phyloP scores from a whole-genome alignment of 2,797 vertebrate species.

The Crypturellus tataupa region DNA sequence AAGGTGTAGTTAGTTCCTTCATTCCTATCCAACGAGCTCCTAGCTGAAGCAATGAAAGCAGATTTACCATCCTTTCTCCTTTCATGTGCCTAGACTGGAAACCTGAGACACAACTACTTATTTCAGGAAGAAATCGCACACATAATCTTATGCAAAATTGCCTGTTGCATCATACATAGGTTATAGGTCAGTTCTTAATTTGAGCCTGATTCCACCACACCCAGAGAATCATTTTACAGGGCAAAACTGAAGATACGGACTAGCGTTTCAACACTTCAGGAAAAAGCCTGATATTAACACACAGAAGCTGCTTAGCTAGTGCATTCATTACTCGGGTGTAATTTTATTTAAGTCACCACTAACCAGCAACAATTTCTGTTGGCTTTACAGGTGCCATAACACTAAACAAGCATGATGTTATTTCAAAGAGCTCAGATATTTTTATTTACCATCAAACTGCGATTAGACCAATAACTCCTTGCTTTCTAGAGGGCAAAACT shows the following conservation, averaged over 20 bases:
- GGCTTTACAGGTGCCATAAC: constrained; percentile 21
- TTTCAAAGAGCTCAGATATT: neutral
- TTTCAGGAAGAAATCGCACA: too few relatives aligned
- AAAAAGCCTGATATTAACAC: constrained; percentile 9
- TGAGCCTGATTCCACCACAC: neutral
- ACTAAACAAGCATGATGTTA: neutral
- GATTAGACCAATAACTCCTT: neutral
- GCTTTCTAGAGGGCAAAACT: constrained; percentile 30
- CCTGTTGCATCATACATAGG: neutral
- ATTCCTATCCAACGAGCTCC: constrained; percentile 29
- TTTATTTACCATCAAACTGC: constrained; percentile 13
- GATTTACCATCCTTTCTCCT: neutral
- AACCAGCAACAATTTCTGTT: constrained; percentile 21
- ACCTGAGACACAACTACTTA: neutral
- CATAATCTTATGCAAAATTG: neutral
- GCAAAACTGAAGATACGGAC: neutral
- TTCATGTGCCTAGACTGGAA: constrained; percentile 19
- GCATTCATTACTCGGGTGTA: constrained; percentile 22
- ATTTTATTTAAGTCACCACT: constrained; percentile 43
- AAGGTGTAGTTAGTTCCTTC: constrained; percentile 53
- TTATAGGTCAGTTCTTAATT: constrained; percentile 2
- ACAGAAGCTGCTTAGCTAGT: constrained; percentile 13
- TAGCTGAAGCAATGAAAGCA: constrained; percentile 16
- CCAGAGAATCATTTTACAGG: neutral
- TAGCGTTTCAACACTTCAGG: neutral